Evolutionary conservation across 23 tunicate genomes (phyloP), one percentile per base, ranked within the genome.

Genomic region (Oikopleura albicans): DNA sequence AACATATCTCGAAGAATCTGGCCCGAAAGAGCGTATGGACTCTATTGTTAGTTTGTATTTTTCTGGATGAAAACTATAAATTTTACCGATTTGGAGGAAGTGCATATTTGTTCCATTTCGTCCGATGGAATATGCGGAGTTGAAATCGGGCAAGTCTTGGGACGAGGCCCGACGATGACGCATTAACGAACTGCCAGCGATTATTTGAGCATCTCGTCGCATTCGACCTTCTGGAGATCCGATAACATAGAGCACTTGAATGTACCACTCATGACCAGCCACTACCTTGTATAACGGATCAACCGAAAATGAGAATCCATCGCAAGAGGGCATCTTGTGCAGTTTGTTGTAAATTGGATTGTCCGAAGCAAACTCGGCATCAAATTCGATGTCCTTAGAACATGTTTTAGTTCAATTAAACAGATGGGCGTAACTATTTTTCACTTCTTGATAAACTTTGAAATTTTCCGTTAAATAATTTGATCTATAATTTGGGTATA

Each of bases 231-330:
- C 34, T 12, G 27, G 27, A 22, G 34, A 16, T 16, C 35, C 79
- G 37, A 71, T 71, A 2, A 12, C 79, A 29, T 71, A 71, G 36
- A 71, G 37, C 36, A 95, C 99, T 89, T 95, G 99, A 1, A 95
- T 87, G 71, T 95, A 95, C 99, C 99, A 95, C 84, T 95, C 96
- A 57, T 95, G 99, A 0, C 99, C 99, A 0, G 99, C 99, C 57
- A 91, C 91, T 31, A 95, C 96, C 84, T 91, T 95, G 83, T 95
- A 95, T 29, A 95, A 84, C 27, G 96, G 91, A 66, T 95, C 96
- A 39, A 95, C 99, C 57, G 86, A 88, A 41, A 95, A 85, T 0
- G 84, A 57, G 86, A 95, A 95, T 0, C 99, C 99, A 75, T 95
- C 99, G 38, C 88, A 91, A 34, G 96, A 95, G 35, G 91, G 88